These are phyloP conservation scores for Chaetophractus vellerosus DNA, from an alignment of 2,797 vertebrate genomes.

Conservation along the genomic window DNA sequence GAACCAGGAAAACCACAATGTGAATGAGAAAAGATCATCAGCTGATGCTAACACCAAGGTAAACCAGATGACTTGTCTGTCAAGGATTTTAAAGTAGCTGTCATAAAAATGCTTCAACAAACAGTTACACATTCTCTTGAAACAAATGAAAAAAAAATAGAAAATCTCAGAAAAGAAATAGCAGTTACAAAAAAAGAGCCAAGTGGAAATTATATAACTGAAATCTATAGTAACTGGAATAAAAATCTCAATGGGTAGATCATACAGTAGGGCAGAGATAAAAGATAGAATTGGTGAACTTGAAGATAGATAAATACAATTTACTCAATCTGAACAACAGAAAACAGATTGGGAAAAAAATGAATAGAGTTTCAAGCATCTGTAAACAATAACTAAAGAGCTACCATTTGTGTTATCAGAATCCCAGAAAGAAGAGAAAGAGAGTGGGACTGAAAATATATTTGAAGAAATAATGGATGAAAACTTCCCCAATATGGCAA, in stretches of 20 bases:
- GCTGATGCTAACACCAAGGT: neutral
- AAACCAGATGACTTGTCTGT: neutral
- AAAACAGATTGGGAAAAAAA: neutral
- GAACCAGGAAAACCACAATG: neutral
- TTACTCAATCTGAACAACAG: neutral
- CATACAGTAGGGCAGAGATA: neutral
- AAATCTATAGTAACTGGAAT: neutral
- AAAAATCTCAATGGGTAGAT: neutral
- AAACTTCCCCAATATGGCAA: neutral
- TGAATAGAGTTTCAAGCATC: no score
- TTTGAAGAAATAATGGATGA: neutral
- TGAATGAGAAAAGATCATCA: neutral
- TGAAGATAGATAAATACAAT: neutral
- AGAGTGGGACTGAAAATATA: neutral
- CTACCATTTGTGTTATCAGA: no score
- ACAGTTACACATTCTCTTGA: neutral
- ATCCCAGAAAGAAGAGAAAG: no score
- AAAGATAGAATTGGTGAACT: neutral
- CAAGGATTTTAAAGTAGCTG: neutral
- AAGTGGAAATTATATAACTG: neutral
- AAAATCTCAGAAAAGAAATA: neutral
- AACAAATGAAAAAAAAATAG: neutral
- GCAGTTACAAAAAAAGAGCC: neutral
- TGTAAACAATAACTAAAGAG: no score
- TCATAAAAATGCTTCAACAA: neutral